phyloP scores from a whole-genome alignment of 2,113 vertebrate genomes.

The Tetrax tetrax region DNA sequence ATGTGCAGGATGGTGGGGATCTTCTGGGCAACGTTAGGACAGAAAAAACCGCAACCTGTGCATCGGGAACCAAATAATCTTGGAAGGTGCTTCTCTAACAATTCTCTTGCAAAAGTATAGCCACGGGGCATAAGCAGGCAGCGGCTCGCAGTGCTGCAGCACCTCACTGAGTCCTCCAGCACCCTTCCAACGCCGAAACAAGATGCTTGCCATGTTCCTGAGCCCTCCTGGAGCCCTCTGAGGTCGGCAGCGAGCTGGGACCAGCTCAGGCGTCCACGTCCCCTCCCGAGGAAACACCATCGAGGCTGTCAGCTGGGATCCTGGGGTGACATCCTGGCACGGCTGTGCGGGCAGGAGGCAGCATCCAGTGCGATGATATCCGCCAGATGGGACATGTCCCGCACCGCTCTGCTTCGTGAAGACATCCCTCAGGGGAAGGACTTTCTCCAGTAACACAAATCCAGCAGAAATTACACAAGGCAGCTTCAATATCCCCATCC shows the following conservation, averaged over 20 bases:
- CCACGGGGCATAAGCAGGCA: not conserved
- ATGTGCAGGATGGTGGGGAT: not conserved
- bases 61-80: not conserved
- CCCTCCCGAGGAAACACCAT: not conserved
- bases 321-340: rapidly evolving
- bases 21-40: not conserved
- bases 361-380: not conserved
- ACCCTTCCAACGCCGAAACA: not conserved
- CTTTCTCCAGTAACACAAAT: not conserved
- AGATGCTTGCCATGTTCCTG: not conserved
- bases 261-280: rapidly evolving
- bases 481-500: not conserved
- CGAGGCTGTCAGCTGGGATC: rapidly evolving
- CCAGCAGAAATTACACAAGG: rapidly evolving
- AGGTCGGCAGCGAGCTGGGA: not conserved
- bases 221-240: not conserved
- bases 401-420: not conserved
- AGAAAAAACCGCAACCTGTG: not conserved
- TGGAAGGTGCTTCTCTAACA: not conserved
- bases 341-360: rapidly evolving
- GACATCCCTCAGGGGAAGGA: not conserved
- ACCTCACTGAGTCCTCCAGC: not conserved
- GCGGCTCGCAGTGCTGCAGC: rapidly evolving
- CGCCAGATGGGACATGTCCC: rapidly evolving
- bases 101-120: not conserved